Evolutionary conservation across 2,888 invertebrate species (phyloP).

Genomic region (Ochlodes sylvanus): DNA sequence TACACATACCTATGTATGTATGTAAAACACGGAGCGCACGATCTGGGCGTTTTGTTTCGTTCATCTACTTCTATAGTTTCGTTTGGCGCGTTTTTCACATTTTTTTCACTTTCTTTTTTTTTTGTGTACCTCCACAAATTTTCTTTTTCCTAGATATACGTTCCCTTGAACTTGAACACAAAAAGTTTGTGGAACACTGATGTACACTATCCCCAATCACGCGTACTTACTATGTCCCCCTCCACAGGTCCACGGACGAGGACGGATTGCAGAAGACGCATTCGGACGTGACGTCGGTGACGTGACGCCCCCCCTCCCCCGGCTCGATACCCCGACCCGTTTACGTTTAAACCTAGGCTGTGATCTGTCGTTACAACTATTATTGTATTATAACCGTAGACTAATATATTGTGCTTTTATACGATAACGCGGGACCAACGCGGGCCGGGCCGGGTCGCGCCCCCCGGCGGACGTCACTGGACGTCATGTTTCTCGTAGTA

Average conservation of each 20-base stretch:
- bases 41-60: too few species aligned
- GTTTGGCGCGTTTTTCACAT: too few species aligned
- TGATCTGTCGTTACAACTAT: constrained; percentile 77
- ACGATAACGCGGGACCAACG: constrained; percentile 55
- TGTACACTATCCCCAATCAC: too few species aligned
- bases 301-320: constrained; percentile 60
- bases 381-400: constrained; percentile 54
- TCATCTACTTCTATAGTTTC: too few species aligned
- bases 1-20: too few species aligned
- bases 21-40: too few species aligned
- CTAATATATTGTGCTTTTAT: constrained; percentile 64
- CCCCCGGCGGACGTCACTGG: not conserved
- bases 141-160: too few species aligned
- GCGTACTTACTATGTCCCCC: too few species aligned
- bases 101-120: too few species aligned
- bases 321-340: constrained; percentile 39
- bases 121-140: too few species aligned
- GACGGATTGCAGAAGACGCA: constrained; percentile 68
- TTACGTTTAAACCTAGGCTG: constrained; percentile 70
- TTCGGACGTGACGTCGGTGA: constrained; percentile 72
- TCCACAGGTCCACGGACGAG: constrained; percentile 72
- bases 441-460: constrained; percentile 38
- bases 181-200: too few species aligned
- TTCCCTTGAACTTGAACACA: too few species aligned
- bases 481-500: not conserved